Base-by-base conservation (phyloP, 2,888 invertebrate genomes). In the Mimachlamys varia region DNA sequence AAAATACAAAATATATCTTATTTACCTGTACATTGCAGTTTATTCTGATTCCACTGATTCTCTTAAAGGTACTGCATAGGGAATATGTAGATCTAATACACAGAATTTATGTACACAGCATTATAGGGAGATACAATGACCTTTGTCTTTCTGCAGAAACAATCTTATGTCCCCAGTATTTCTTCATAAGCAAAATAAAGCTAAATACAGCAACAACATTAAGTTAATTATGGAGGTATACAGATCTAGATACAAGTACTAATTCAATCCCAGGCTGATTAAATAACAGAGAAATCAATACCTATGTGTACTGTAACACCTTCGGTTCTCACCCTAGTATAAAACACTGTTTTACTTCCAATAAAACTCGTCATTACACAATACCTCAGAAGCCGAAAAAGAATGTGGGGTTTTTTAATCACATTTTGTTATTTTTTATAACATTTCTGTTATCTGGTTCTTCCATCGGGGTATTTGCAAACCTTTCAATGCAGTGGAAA, bases 1-100 rank as follows among this genome's bases (percentile, higher is more conserved):
- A 93, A 94, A 76, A 22, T 27, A 76, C 22, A 76, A 33, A 76
- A 76, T 76, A 76, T 22, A 62, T 62, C 53, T 12, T 5, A 44
- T 44, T 44, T 7, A 44, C 44, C 44, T 44, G 44, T 44, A 44
- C 44, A 44, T 44, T 3, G 44, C 44, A 44, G 7, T 44, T 44
- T 7, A 44, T 44, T 44, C 44, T 44, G 44, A 44, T 7, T 5
- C 44, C 44, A 5, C 44, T 44, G 44, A 44, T 5, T 7, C 44
- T 7, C 44, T 44, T 44, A 44, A 44, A 44, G 7, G 44, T 44
- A 7, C 44, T 44, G 7, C 44, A 44, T 44, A 3, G 7, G 44
- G 44, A 44, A 5, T 44, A 44, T 44, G 4, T 44, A 53, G 1
- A 13, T 53, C 53, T 53, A 2, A 19, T 53, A 53, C 19, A 53